These are phyloP conservation scores for Hydrophis major DNA, from an alignment of 2,797 vertebrate genomes.

Conservation along the genomic window DNA sequence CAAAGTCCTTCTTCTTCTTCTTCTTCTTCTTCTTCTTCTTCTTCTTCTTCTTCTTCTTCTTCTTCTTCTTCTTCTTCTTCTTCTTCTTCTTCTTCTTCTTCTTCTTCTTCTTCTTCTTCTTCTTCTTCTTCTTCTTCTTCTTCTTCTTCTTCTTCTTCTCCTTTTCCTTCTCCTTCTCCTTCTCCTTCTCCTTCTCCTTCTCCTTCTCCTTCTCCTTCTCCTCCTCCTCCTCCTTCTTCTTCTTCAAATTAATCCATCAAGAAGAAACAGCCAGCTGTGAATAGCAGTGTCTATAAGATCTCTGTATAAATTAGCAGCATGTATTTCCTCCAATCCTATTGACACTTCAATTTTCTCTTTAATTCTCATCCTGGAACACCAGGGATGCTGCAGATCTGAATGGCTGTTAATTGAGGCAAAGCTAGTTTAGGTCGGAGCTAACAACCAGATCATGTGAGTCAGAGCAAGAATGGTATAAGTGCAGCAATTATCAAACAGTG, in stretches of 20 bases:
- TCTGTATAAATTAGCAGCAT: background rate
- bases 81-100: no score
- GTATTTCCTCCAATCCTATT: background rate
- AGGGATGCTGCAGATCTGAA: background rate
- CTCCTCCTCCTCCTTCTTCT: background rate
- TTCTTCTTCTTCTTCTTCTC: background rate
- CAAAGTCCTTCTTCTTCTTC: no score
- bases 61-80: no score
- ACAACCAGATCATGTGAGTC: background rate
- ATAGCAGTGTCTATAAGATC: background rate
- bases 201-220: no score
- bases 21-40: no score
- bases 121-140: rapidly evolving
- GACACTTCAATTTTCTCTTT: background rate
- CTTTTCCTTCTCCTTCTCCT: no score
- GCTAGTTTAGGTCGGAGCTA: background rate
- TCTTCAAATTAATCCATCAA: background rate
- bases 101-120: background rate
- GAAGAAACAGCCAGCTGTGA: background rate
- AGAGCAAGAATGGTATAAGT: background rate
- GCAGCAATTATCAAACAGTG: background rate
- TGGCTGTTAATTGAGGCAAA: background rate
- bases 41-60: background rate
- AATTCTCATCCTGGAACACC: background rate
- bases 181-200: no score